Evolutionary conservation across 2,113 vertebrate genomes (phyloP).

Genomic region (Lates calcarifer): DNA sequence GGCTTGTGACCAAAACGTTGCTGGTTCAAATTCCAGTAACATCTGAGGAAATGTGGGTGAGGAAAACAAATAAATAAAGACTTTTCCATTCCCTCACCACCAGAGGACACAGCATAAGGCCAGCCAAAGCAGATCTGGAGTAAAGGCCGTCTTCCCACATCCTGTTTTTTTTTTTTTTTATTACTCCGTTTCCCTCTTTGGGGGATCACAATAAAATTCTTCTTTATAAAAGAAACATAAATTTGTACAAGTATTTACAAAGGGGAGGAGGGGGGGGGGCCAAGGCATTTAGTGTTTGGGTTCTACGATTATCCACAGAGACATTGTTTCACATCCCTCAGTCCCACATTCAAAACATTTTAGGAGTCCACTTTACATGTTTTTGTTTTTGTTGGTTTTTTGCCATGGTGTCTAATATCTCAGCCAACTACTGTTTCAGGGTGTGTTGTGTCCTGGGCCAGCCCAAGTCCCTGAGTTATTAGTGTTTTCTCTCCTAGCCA

Average conservation of each 20-base stretch:
- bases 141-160: conserved; percentile 44
- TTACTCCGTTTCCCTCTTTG: conserved; percentile 77
- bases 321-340: conserved; percentile 48
- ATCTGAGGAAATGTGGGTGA: conserved; percentile 40
- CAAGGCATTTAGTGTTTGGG: conserved; percentile 76
- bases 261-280: conserved; percentile 45
- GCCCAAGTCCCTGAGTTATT: conserved; percentile 77
- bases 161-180: conserved; percentile 8
- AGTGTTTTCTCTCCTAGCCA: conserved; percentile 9
- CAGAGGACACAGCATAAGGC: conserved; percentile 17
- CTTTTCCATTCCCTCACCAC: conserved; percentile 26
- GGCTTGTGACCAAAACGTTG: conserved; percentile 46
- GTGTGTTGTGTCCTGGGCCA: conserved; percentile 67
- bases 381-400: conserved; percentile 4
- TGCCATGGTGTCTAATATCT: conserved; percentile 28
- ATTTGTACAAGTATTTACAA: conserved; percentile 83
- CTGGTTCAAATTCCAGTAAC: conserved; percentile 60
- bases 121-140: conserved; percentile 56
- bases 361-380: conserved; percentile 30
- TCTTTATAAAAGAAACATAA: conserved; percentile 89
- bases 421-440: conserved; percentile 66
- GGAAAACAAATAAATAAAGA: conserved; percentile 60
- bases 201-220: conserved; percentile 83
- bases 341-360: conserved; percentile 59
- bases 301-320: conserved; percentile 57